Conservation (phyloP, 2,888 invertebrate species). For the Orthosia gracilis region DNA sequence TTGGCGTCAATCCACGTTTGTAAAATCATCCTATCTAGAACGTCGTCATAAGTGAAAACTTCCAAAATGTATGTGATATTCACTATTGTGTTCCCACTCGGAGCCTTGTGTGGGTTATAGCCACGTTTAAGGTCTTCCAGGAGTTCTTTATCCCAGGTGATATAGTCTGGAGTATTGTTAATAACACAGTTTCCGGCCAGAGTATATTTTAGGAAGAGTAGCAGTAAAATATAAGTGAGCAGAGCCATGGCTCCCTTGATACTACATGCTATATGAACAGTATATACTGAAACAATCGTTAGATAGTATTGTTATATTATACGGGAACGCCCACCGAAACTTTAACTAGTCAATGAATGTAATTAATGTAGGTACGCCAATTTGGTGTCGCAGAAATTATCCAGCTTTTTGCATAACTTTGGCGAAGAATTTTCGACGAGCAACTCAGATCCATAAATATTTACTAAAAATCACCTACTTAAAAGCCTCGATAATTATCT, state of each 20-base stretch:
- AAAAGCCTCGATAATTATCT: constrained; percentile 24
- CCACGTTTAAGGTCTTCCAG: constrained; percentile 34
- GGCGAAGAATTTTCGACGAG: background rate
- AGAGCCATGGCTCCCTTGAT: constrained; percentile 36
- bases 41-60: constrained; percentile 66
- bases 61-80: constrained; percentile 61
- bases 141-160: constrained; percentile 64
- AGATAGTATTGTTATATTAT: background rate
- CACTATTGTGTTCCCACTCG: constrained; percentile 43
- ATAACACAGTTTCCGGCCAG: constrained; percentile 27
- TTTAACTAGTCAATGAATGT: background rate
- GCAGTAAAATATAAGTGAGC: constrained; percentile 34
- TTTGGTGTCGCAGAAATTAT: background rate
- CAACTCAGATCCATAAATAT: too few species aligned
- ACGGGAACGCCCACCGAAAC: constrained; percentile 29
- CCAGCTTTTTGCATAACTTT: background rate
- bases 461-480: background rate
- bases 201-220: constrained; percentile 18
- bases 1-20: constrained; percentile 50
- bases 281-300: background rate
- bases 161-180: constrained; percentile 33
- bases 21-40: constrained; percentile 66
- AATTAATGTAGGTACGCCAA: background rate
- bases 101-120: constrained; percentile 25
- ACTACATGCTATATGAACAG: constrained; percentile 32